Evolutionary conservation across 2,888 invertebrate genomes (phyloP), one percentile per base, ranked within the genome.

Genomic region (Drosophila trichaetosa): DNA sequence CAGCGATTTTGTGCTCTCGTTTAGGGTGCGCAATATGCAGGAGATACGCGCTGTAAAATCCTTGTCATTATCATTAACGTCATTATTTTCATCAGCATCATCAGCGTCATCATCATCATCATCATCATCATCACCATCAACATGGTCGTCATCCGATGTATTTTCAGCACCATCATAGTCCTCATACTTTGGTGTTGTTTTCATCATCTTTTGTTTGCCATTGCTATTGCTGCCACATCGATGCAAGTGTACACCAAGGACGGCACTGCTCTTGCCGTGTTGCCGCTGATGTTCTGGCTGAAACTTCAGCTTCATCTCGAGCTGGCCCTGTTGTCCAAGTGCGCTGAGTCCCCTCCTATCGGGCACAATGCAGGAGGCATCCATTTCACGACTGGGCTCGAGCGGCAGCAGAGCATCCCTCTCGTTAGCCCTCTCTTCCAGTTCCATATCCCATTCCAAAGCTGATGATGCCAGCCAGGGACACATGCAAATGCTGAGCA

Each of bases 11-110:
- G 54, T 56, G 29, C 57, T 71, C 0, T 58, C 18, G 4, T 60
- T 18, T 1, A 83, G 38, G 0, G 42, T 0, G 2, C 27, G 16
- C n/a, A 83, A 24, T 2, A 80, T 13, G 18, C 71, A 65, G 24
- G 46, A 21, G 7, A 80, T 13, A 2, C 69, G 73, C 0, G 31
- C 31, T 10, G 21, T n/a, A 21, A 78, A 57, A 0, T 48, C 21
- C 10, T n/a, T 52, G 0, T 11, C n/a, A 10, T 58, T 48, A 0
- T 62, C 49, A 49, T 49, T 10, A 18, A 27, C 10, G 11, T 27
- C 36, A 2, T 21, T 8, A 13, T 33, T 27, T 2, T 38, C 18
- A 18, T 27, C 11, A 6, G 4, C 18, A 27, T 24, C 16, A 18
- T 52, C 40, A 4, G 52, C 10, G 0, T 18, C 5, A 2, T 42